phyloP scores from a whole-genome alignment of 2,888 invertebrate species.

The Caenorhabditis sp. region DNA sequence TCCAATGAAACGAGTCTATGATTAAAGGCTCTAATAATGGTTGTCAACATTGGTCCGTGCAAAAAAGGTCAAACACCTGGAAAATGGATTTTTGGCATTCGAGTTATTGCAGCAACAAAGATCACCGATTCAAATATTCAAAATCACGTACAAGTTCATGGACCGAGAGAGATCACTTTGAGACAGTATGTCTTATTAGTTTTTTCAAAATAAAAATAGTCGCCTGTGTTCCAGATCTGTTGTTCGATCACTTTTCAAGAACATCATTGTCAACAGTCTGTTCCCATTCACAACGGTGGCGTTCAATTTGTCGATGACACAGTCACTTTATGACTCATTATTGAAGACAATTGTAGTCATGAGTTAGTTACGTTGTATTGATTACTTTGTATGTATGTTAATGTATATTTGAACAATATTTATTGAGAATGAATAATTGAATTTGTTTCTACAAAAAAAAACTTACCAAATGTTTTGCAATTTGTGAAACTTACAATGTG shows the following conservation, averaged over 20 bases:
- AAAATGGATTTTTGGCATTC: slow-evolving; percentile 60
- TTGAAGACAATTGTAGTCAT: slow-evolving; percentile 63
- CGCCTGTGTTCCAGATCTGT: slow-evolving; percentile 53
- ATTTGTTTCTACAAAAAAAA: no score
- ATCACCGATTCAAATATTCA: slow-evolving; percentile 36
- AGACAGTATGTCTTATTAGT: slow-evolving; percentile 42
- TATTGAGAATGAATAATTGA: neutral
- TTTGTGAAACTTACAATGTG: no score
- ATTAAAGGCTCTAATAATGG: slow-evolving; percentile 49
- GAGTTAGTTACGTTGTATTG: neutral
- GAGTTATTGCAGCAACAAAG: slow-evolving; percentile 55
- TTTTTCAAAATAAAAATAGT: neutral
- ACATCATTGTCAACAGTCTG: slow-evolving; percentile 63
- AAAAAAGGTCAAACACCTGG: slow-evolving; percentile 64
- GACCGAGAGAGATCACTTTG: slow-evolving; percentile 32
- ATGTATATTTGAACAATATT: neutral
- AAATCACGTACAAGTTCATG: slow-evolving; percentile 44
- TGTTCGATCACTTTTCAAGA: slow-evolving; percentile 64
- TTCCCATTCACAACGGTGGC: slow-evolving; percentile 65
- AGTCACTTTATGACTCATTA: slow-evolving; percentile 64
- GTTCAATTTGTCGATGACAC: slow-evolving; percentile 59
- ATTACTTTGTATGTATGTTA: neutral
- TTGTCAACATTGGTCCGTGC: slow-evolving; percentile 29
- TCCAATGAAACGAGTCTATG: no score
- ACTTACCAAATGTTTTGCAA: no score